A percentile compares a stretch with the other conserved stretches of the same genome.
These are phyloP conservation scores for Machimus atricapillus DNA, from an alignment of 2,888 invertebrate genomes.

Conservation along the genomic window DNA sequence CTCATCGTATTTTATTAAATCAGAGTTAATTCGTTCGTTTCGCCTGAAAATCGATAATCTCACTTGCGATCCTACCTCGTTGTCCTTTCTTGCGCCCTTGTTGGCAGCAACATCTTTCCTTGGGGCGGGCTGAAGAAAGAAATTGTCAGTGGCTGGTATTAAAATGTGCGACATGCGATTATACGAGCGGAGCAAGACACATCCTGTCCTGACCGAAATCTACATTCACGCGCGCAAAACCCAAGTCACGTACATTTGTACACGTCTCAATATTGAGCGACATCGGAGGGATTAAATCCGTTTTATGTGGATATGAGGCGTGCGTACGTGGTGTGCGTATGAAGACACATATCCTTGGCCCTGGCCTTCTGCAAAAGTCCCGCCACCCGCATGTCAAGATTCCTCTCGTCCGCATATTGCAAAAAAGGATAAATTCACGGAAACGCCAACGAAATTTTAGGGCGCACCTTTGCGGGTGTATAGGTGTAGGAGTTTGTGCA, in stretches of 20 bases:
- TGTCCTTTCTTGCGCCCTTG: not conserved
- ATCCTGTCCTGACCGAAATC: not conserved
- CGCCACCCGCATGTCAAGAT: not conserved
- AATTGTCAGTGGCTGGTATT: not conserved
- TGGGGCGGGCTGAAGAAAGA: not conserved
- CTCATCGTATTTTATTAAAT: not conserved
- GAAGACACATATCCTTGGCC: not conserved
- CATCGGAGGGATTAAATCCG: not conserved
- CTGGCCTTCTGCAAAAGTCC: not conserved
- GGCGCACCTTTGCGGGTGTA: not conserved
- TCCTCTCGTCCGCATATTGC: not conserved
- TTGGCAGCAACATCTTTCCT: not conserved
- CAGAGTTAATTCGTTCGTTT: not conserved
- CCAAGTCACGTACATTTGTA: not conserved
- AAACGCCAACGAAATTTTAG: not conserved
- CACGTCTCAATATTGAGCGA: not conserved
- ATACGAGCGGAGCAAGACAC: not conserved
- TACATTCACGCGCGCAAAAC: not conserved
- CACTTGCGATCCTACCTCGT: not conserved
- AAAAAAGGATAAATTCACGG: not conserved
- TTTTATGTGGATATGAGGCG: not conserved
- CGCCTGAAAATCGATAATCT: not conserved
- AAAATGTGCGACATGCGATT: not conserved
- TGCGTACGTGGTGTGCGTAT: not conserved
- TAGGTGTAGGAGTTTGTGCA: not conserved